phyloP scores from a whole-genome alignment of 2,888 invertebrate species.

The Amitus sp. region DNA sequence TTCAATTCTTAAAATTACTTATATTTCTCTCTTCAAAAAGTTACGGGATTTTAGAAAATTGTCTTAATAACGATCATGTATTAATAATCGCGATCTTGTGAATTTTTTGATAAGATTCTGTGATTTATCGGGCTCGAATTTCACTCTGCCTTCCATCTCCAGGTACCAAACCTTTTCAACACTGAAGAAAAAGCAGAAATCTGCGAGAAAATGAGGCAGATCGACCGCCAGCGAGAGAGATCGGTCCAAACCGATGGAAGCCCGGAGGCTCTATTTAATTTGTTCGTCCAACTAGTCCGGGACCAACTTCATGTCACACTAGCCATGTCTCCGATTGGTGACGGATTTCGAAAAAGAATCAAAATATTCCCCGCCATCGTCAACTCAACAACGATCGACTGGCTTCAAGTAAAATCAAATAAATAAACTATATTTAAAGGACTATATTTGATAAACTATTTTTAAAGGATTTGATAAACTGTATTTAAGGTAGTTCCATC shows the following conservation, averaged over 20 bases:
- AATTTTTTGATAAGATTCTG: not conserved
- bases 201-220: conserved; percentile 91
- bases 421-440: not conserved
- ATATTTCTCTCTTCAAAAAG: too few species aligned
- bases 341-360: conserved; percentile 82
- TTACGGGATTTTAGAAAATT: too few species aligned
- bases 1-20: too few species aligned
- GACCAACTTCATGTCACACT: conserved; percentile 91
- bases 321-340: conserved; percentile 92
- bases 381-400: conserved; percentile 95
- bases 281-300: conserved; percentile 87
- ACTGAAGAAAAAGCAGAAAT: conserved; percentile 89
- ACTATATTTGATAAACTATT: too few species aligned
- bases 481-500: too few species aligned
- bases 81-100: too few species aligned
- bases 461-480: too few species aligned
- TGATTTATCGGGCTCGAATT: too few species aligned
- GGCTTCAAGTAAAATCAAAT: conserved; percentile 79
- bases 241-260: conserved; percentile 92
- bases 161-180: conserved; percentile 85
- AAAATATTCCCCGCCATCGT: conserved; percentile 93
- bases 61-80: too few species aligned
- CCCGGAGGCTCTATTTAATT: conserved; percentile 88
- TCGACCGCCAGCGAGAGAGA: conserved; percentile 89
- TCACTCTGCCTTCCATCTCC: too few species aligned